phyloP scores from a whole-genome alignment of 2,888 invertebrate genomes.

The Fabriciana adippe region DNA sequence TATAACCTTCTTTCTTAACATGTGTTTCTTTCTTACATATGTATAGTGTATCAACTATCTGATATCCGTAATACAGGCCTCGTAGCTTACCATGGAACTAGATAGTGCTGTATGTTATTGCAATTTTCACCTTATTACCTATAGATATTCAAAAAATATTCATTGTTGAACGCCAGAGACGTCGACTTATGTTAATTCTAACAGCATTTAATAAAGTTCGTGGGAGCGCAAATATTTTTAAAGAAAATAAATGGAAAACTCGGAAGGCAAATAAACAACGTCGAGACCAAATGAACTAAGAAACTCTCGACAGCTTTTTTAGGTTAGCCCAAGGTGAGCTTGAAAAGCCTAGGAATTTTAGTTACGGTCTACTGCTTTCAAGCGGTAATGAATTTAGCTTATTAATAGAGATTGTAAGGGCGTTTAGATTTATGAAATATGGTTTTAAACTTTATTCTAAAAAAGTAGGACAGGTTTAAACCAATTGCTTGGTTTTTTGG shows the following conservation, averaged over 20 bases:
- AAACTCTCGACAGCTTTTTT: slow-evolving; percentile 24
- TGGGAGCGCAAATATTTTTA: slow-evolving; percentile 8
- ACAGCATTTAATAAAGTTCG: slow-evolving; percentile 3
- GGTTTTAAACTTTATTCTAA: not conserved
- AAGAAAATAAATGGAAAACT: slow-evolving; percentile 12
- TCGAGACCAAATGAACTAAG: slow-evolving; percentile 28
- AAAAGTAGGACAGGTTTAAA: no score
- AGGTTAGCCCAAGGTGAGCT: slow-evolving; percentile 22
- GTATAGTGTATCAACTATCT: no score
- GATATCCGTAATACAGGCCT: no score
- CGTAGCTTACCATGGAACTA: no score
- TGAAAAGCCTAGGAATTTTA: slow-evolving; percentile 13
- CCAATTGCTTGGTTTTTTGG: no score
- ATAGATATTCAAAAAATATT: not conserved
- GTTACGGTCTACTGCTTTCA: slow-evolving; percentile 10
- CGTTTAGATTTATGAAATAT: slow-evolving; percentile 11
- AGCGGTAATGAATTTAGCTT: slow-evolving; percentile 7
- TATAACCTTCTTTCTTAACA: no score
- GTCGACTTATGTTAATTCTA: slow-evolving; percentile 1
- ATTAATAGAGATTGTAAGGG: slow-evolving; percentile 9
- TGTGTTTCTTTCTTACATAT: no score
- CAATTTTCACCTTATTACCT: no score
- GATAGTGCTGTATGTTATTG: no score
- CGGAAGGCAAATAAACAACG: slow-evolving; percentile 26
- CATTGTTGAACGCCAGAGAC: not conserved